These are phyloP conservation scores for Drosophila koepferae DNA, from an alignment of 2,888 invertebrate species.

Conservation along the genomic window DNA sequence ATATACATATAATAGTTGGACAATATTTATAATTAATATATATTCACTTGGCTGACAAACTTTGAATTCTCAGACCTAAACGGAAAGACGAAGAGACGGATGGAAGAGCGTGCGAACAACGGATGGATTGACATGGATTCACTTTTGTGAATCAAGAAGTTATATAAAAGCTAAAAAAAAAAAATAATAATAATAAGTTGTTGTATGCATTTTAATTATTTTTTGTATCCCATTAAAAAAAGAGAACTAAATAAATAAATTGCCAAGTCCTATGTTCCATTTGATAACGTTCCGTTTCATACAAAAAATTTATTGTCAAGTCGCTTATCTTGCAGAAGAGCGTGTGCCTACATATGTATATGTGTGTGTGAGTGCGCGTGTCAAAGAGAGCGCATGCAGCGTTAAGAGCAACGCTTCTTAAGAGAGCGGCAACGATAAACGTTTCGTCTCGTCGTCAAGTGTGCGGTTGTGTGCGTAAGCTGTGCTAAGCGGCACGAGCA, in stretches of 20 bases:
- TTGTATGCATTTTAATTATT: neutral
- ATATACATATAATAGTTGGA: no score
- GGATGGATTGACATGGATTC: neutral
- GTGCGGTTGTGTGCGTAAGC: neutral
- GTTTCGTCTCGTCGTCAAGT: neutral
- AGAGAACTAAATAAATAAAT: neutral
- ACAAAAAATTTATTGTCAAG: constrained; percentile 5
- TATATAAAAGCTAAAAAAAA: neutral
- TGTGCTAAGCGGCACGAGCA: constrained; percentile 12
- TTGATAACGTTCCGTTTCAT: constrained; percentile 17
- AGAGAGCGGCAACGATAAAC: constrained; percentile 27
- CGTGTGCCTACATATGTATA: neutral
- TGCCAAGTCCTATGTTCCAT: neutral
- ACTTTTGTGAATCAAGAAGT: neutral
- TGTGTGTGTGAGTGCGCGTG: constrained; percentile 1
- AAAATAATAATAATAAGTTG: neutral
- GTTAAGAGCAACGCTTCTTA: constrained; percentile 34
- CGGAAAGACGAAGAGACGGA: neutral
- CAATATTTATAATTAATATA: no score
- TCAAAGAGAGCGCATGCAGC: constrained; percentile 1
- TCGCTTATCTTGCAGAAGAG: constrained; percentile 32
- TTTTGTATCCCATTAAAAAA: no score
- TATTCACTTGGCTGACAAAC: neutral
- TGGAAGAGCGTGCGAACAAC: neutral
- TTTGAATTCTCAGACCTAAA: neutral